A percentile compares a stretch with the other conserved stretches of the same genome.
Conservation (phyloP, 2,797 vertebrate genomes). For the Acrossocheilus fasciatus region DNA sequence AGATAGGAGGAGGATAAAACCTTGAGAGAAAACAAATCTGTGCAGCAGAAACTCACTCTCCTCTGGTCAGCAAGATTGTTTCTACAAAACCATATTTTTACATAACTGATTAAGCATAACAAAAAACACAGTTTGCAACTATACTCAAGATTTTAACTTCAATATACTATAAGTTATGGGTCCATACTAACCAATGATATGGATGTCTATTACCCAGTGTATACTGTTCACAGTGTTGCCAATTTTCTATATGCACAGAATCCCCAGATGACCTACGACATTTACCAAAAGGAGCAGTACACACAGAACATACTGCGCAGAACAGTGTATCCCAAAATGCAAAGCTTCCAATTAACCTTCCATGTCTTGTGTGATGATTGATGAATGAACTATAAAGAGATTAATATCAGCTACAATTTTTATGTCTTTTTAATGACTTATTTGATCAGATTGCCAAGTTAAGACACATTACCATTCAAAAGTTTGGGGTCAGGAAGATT, state of each 20-base stretch:
- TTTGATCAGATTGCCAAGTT: neutral
- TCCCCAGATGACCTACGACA: neutral
- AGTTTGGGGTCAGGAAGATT: neutral
- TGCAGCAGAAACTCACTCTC: constrained; percentile 5
- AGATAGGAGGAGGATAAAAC: neutral
- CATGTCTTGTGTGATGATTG: neutral
- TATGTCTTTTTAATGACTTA: neutral
- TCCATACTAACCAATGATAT: neutral
- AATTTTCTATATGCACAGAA: constrained; percentile 2
- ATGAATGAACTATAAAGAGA: neutral
- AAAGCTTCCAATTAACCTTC: neutral
- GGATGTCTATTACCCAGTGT: neutral
- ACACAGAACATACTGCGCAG: neutral
- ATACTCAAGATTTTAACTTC: neutral
- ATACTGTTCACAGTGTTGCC: neutral
- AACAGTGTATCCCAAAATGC: neutral
- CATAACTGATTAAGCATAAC: neutral
- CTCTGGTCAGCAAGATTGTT: neutral
- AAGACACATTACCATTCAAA: neutral
- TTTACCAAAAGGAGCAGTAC: constrained; percentile 13
- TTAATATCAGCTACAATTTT: constrained; percentile 2
- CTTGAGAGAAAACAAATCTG: constrained; percentile 8
- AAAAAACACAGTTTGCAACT: neutral
- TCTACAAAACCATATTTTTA: constrained; percentile 7
- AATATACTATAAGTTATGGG: neutral